Conservation (phyloP, 1,140 invertebrate species). For the Brachystomella parvula region DNA sequence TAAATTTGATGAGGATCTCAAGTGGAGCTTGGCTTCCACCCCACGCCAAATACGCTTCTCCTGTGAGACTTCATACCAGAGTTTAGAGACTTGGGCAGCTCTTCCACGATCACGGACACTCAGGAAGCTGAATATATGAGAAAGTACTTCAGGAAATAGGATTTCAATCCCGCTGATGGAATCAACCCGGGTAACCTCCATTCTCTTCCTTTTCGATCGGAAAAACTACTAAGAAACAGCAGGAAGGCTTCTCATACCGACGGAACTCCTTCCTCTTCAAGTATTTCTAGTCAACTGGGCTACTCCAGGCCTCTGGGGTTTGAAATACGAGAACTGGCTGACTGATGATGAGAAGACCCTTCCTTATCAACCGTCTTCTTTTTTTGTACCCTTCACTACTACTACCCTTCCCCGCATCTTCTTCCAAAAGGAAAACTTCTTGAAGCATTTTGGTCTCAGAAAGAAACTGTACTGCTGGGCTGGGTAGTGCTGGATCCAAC, state of each 20-base stretch:
- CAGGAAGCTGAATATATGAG: constrained; percentile 82
- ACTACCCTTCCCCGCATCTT: background rate
- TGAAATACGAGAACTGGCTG: background rate
- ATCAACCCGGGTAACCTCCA: constrained; percentile 2
- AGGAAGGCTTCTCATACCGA: background rate
- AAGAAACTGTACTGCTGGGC: background rate
- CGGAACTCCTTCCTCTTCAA: background rate
- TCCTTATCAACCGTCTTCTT: background rate
- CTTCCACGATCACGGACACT: constrained; percentile 79
- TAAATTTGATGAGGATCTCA: constrained; percentile 60
- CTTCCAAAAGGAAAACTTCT: constrained; percentile 8
- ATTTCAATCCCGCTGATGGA: background rate
- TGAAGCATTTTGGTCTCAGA: background rate
- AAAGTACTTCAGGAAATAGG: constrained; percentile 82
- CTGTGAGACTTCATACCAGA: constrained; percentile 81
- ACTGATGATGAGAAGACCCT: too few relatives aligned
- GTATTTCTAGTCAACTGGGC: background rate
- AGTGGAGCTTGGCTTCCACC: constrained; percentile 80
- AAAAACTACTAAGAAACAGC: background rate
- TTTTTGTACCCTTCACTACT: background rate
- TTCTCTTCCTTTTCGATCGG: background rate
- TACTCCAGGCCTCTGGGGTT: constrained; percentile 2
- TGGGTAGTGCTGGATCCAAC: background rate
- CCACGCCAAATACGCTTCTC: constrained; percentile 85
- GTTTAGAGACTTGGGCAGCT: constrained; percentile 78